Evolutionary conservation across 2,888 invertebrate species (phyloP), one percentile per base, ranked within the genome.

Genomic region (Monochamus alternatus): DNA sequence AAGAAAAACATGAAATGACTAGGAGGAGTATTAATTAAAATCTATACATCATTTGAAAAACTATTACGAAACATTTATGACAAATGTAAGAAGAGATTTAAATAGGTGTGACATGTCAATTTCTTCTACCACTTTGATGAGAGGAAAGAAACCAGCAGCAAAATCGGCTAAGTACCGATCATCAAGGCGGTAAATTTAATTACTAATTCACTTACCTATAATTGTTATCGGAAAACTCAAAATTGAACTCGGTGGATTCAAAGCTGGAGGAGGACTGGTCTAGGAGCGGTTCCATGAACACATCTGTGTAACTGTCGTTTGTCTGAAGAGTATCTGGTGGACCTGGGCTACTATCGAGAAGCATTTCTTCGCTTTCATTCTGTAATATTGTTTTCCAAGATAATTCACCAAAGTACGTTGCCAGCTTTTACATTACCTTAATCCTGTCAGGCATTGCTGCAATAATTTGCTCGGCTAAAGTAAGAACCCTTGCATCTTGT

Each of bases 381-480:
- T 95, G 82, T 12, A 87, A 81, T 58, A 55, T n/a, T 1, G 10
- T 55, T 55, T 55, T 47, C 3, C 9, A 12, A 47, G 3, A 9
- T 47, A 47, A 12, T 47, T 47, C 9, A 10, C 10, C 9, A 22
- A 22, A 22, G 22, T 38, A 38, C 38, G 2, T 4, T 38, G 2
- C 4, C 38, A 51, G 51, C 1, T 51, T 51, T 51, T 51, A 51
- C 10, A 83, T 86, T 88, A 95, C 95, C 94, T 99, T 99, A 88
- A 98, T 99, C 85, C 98, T 92, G 83, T 98, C 98, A 76, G 99
- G 98, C 93, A 99, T 96, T 10, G 98, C 98, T 72, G 98, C 98
- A 86, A 99, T 99, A 84, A 99, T 98, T 91, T 98, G 98, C 89
- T 98, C 98, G 72, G 98, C 98, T 87, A 99, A 90, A 73, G 97